Conservation (phyloP, 2,113 vertebrate species). For the Fukomys damarensis region DNA sequence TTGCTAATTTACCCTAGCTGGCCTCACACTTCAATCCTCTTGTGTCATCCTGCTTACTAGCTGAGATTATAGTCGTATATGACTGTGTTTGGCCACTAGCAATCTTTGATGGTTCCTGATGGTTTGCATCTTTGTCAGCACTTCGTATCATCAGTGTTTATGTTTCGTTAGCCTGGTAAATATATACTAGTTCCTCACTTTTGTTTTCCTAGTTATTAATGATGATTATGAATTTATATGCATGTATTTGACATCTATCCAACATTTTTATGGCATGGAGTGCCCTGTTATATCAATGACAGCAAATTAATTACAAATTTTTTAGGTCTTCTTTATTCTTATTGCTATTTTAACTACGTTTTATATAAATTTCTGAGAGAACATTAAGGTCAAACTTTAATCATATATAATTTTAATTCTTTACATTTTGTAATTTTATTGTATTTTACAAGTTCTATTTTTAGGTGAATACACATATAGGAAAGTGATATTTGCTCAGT, state of each 20-base stretch:
- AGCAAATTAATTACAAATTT: not conserved
- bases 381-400: not conserved
- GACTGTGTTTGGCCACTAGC: not conserved
- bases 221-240: not conserved
- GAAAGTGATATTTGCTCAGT: not conserved
- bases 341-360: not conserved
- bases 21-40: not conserved
- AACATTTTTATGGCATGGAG: not conserved
- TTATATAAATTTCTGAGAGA: not conserved
- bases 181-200: not conserved
- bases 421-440: not conserved
- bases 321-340: not conserved
- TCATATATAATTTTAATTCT: not conserved
- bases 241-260: not conserved
- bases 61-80: not conserved
- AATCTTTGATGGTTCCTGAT: not conserved
- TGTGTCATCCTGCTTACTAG: not conserved
- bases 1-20: not conserved
- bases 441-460: not conserved
- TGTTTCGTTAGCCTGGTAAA: not conserved
- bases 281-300: no score
- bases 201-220: not conserved
- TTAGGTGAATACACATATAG: not conserved
- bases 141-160: not conserved
- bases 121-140: not conserved